Evolutionary conservation across 2,113 vertebrate genomes (phyloP), one percentile per base, ranked within the genome.

Genomic region (Prinia subflava): DNA sequence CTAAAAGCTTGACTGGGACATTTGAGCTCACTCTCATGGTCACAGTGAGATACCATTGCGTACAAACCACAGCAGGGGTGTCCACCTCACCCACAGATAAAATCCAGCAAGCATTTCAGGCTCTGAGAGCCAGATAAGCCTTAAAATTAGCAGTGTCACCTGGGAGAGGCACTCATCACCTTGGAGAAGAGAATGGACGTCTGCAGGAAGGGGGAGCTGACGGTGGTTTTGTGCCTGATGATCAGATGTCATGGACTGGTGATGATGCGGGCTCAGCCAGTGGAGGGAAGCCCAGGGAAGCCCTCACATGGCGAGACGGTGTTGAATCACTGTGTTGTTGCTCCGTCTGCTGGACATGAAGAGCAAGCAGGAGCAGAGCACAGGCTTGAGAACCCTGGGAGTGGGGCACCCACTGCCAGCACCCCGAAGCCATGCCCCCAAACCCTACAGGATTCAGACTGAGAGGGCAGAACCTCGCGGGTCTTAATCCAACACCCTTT

Each of bases 241-340:
- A 8, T 5, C 2, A 25, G 49, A 18, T 64, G 33, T 46, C 16
- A 8, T 0, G 0, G 39, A 14, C 15, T 15, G 57, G 28, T 6
- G 18, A 69, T 37, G 68, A 16, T 19, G 15, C 4, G 1, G 21
- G 23, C 9, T 55, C 31, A 53, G 65, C 21, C 77, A 1, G 2
- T 4, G 21, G 21, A 64, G 42, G 31, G 47, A 53, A 82, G 67
- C 21, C 28, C 33, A 46, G 35, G 30, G 15, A 82, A 92, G 41
- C 6, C 63, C 49, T 88, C 1, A 0, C 56, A 30, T 42, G 50
- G 44, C 1, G 20, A 87, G 39, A 39, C 11, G 18, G 18, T n/a
- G 18, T 41, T 56, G 60, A 52, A 64, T 49, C 75, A 46, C 22
- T 60, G 53, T 13, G 11, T 52, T 87, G 68, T 1, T 89, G 63